Evolutionary conservation across 1,140 invertebrate genomes (phyloP).

Genomic region (Ips typographus): DNA sequence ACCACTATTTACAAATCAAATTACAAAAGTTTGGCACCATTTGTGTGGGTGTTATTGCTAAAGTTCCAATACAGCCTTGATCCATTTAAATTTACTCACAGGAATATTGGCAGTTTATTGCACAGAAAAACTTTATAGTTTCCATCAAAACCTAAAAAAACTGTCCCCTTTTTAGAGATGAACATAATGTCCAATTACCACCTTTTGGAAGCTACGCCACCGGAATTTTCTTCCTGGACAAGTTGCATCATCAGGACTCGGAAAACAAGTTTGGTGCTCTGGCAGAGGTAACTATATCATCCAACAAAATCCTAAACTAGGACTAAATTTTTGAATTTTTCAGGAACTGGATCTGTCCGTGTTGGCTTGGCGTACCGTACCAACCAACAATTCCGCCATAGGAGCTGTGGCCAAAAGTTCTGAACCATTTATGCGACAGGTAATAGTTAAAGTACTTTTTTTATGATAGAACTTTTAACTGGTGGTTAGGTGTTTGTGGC

Average conservation of each 20-base stretch:
- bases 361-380: constrained; percentile 89
- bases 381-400: constrained; percentile 80
- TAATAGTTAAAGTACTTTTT: constrained; percentile 21
- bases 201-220: constrained; percentile 89
- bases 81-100: too few relatives aligned
- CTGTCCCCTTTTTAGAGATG: constrained; percentile 59
- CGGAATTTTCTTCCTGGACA: constrained; percentile 92
- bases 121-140: too few relatives aligned
- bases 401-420: constrained; percentile 88
- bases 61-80: too few relatives aligned
- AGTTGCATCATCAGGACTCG: constrained; percentile 74
- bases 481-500: constrained; percentile 25
- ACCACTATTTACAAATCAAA: too few relatives aligned
- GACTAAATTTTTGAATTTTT: constrained; percentile 1
- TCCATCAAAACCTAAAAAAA: not conserved
- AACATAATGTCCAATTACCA: constrained; percentile 79
- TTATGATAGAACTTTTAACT: too few relatives aligned
- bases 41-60: too few relatives aligned
- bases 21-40: too few relatives aligned
- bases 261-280: constrained; percentile 81
- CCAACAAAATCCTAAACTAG: too few relatives aligned
- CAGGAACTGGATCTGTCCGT: constrained; percentile 75
- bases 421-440: constrained; percentile 94
- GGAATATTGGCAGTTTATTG: too few relatives aligned
- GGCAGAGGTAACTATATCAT: constrained; percentile 56